Evolutionary conservation across 2,888 invertebrate species (phyloP), one percentile per base, ranked within the genome.

Genomic region (Drosophila stalkeri): DNA sequence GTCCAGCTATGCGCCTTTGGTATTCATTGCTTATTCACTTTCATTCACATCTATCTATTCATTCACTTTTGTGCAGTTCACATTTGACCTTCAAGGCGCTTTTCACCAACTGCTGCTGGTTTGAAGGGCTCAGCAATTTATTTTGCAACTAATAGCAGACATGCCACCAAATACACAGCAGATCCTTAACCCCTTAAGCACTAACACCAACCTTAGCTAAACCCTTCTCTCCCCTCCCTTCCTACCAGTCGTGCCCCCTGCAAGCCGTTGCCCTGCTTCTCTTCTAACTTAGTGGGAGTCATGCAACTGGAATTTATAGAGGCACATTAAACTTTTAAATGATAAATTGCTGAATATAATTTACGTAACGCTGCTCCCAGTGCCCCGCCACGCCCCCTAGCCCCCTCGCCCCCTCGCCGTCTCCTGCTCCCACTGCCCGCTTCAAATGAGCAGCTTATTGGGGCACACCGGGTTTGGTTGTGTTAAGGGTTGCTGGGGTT

Each of bases 271-370:
- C 39, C 7, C 39, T 16, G 39, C 39, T 20, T 14, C 44, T 5
- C 6, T 23, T 33, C 49, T 51, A 44, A 64, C 76, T 56, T 75
- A 76, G 68, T 82, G 57, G 39, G 71, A 85, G 89, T 86, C 85
- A 83, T 88, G 87, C 81, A 88, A 85, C 86, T 89, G 77, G 68
- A 86, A 86, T 86, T 86, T 90, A 90, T 86, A 86, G 89, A 83
- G 88, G 89, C 83, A 80, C 86, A 86, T 87, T 86, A 87, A 90
- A 87, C 88, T 90, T 87, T 88, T 89, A 86, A 90, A 90, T 87
- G 87, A 87, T 90, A 87, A 87, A 87, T 87, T 86, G 86, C 89
- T 72, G 82, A 82, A 86, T 82, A 87, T 87, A 88, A 87, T 89
- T 90, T 86, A 87, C 84, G 75, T 80, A 69, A 69, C 72, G 73